Percentiles rank a stretch among this genome's conserved stretches.
phyloP scores from a whole-genome alignment of 2,888 invertebrate species.

The Thymelicus sylvestris region DNA sequence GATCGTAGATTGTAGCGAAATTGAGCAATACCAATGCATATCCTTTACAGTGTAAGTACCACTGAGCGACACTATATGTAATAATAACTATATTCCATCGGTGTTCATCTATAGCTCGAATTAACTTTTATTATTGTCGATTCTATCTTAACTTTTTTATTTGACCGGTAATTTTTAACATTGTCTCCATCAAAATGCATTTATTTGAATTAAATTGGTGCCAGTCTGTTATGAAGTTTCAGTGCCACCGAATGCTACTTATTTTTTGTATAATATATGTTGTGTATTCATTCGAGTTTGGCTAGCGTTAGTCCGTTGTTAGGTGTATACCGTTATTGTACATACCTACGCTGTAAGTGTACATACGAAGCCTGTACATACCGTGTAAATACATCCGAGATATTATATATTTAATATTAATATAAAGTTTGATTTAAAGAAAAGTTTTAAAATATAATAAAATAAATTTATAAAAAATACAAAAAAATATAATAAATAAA shows the following conservation, averaged over 20 bases:
- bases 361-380: slow-evolving; percentile 75
- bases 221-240: slow-evolving; percentile 16
- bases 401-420: slow-evolving; percentile 77
- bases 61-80: background rate
- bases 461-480: slow-evolving; percentile 71
- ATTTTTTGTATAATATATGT: slow-evolving; percentile 51
- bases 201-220: slow-evolving; percentile 21
- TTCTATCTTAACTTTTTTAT: background rate
- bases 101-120: background rate
- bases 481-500: slow-evolving; percentile 78
- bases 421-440: slow-evolving; percentile 79
- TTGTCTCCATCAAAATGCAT: slow-evolving; percentile 21
- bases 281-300: slow-evolving; percentile 49
- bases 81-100: background rate
- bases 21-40: slow-evolving; percentile 32
- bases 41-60: slow-evolving; percentile 8
- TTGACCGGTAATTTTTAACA: background rate
- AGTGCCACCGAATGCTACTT: slow-evolving; percentile 27
- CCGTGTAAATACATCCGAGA: slow-evolving; percentile 77
- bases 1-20: slow-evolving; percentile 4
- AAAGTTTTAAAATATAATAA: slow-evolving; percentile 76
- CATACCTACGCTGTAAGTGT: slow-evolving; percentile 57
- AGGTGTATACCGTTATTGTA: slow-evolving; percentile 46
- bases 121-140: background rate
- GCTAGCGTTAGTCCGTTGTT: slow-evolving; percentile 48